Evolutionary conservation across 1,140 invertebrate genomes (phyloP), one percentile per base, ranked within the genome.

Genomic region (Arion vulgaris): DNA sequence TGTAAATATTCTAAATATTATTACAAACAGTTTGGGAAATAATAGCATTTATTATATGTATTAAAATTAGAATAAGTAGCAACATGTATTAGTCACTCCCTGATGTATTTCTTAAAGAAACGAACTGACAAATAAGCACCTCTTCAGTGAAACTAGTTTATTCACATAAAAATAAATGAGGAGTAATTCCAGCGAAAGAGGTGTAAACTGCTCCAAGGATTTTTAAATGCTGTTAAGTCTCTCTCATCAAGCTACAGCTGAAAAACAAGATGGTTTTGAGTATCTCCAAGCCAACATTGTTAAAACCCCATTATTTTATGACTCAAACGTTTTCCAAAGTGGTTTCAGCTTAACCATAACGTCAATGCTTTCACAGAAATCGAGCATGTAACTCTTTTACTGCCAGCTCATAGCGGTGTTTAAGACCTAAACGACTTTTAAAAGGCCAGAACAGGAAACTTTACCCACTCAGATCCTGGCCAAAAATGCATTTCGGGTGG

Each of bases 311-410:
- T 72, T 45, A 39, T 72, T 72, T n/a, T 72, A 38, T 45, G 41
- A 41, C 69, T 72, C 26, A 39, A 72, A 72, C 7, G 23, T 66
- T 32, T 2, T 11, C 23, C 71, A 72, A 72, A 72, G 71, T 72
- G 71, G 71, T 72, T 19, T 72, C 71, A 72, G 34, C 71, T 72
- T 39, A 72, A 72, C 71, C 39, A 45, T 39, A 72, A 72, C 71
- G 71, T 41, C 36, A 72, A 72, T 72, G 41, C 71, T 72, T 72
- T 72, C 71, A 39, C 5, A 19, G 38, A 13, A 26, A 72, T 1
- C n/a, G 2, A 72, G 28, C 71, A 5, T 26, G 71, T 26, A 72
- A 19, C 36, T 5, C 1, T 39, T 72, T 72, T 7, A 38, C 38
- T n/a, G 36, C 71, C 7, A 38, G 4, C 23, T 72, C 36, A 72